Base-by-base conservation (phyloP, 2,113 vertebrate species). In the Neodontobutis hainanensis region DNA sequence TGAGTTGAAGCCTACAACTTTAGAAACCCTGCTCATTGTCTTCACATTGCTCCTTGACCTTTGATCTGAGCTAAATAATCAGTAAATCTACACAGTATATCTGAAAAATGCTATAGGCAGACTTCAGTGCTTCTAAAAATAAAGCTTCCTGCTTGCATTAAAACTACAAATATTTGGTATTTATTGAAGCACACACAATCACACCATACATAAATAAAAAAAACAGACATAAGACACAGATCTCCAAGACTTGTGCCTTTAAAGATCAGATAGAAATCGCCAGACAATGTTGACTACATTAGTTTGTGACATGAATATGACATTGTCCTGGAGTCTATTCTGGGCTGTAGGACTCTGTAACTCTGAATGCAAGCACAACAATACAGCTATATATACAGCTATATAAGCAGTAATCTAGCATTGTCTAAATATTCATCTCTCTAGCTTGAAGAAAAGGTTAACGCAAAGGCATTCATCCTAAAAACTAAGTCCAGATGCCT, bases 41-140 rank as follows among this genome's bases (percentile, higher is more conserved):
- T 48, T 53, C 61, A 73, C 53, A n/a, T n/a, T 27, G 48, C 5
- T 59, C 19, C 5, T 47, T 66, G 47, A 84, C 75, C 72, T 76
- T 44, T 64, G 50, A 34, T 67, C 73, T 42, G 38, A n/a, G 55
- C 44, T 61, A 15, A 16, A 35, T 7, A 14, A 16, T 43, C 4
- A 48, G 60, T 27, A 45, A 27, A 5, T n/a, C n/a, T 15, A 36
- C 32, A 7, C 8, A 12, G 44, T 46, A 11, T 14, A 5, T 57
- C 27, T 40, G n/a, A 61, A 61, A 12, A 36, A 48, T 10, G 32
- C 42, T 0, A 0, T 5, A 42, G 12, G 8, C 3, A 43, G 14
- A 36, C 4, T 36, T 11, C 19, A 4, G 11, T 14, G 16, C 16
- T 50, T 16, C 10, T 51, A 9, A n/a, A n/a, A n/a, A n/a, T n/a